Conservation (phyloP, 2,888 invertebrate species). For the Habroteleia sp. region DNA sequence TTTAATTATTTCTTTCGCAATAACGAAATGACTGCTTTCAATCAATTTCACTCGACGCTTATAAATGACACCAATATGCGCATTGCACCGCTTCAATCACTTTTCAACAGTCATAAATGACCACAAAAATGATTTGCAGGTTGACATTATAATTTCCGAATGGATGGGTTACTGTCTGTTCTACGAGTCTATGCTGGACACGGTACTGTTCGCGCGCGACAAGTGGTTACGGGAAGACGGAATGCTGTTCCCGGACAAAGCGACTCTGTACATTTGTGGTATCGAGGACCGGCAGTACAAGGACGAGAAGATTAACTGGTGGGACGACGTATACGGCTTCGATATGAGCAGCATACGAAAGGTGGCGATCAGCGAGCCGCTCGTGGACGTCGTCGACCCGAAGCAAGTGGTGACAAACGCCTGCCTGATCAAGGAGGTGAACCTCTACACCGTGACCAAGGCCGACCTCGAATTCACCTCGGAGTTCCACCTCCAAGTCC, state of each 20-base stretch:
- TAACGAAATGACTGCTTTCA: too few relatives aligned
- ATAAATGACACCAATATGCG: too few relatives aligned
- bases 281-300: slow-evolving; percentile 99
- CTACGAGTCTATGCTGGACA: slow-evolving; percentile 99
- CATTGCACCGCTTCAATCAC: too few relatives aligned
- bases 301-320: slow-evolving; percentile 99
- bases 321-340: slow-evolving; percentile 99
- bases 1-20: too few relatives aligned
- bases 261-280: slow-evolving; percentile 95
- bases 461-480: slow-evolving; percentile 95
- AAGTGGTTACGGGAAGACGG: slow-evolving; percentile 97
- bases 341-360: slow-evolving; percentile 99
- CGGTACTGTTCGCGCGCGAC: slow-evolving; percentile 98
- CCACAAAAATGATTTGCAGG: too few relatives aligned
- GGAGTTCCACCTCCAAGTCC: slow-evolving; percentile 90
- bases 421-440: slow-evolving; percentile 97
- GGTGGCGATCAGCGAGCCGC: slow-evolving; percentile 98
- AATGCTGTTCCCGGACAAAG: slow-evolving; percentile 95
- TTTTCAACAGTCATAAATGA: too few relatives aligned
- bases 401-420: slow-evolving; percentile 99
- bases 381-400: slow-evolving; percentile 99
- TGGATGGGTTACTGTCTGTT: slow-evolving; percentile 95
- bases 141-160: slow-evolving; percentile 92
- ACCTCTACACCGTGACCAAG: slow-evolving; percentile 98
- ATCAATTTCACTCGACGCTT: too few relatives aligned